phyloP scores from a whole-genome alignment of 2,797 vertebrate genomes.

The Hylomyscus alleni region DNA sequence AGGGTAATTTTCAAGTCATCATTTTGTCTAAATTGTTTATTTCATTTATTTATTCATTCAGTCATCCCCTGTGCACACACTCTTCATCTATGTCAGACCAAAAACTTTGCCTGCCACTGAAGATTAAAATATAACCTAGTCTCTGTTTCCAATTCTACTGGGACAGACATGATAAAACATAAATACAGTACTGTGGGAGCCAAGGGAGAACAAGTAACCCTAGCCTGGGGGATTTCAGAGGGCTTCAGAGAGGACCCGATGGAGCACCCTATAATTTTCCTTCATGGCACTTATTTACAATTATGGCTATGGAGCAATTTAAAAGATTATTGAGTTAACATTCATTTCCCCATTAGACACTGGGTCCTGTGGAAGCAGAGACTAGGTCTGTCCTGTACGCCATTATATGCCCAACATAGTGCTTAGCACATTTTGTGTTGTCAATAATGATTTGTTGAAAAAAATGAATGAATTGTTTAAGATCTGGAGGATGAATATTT shows the following conservation, averaged over 20 bases:
- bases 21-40: conserved; percentile 42
- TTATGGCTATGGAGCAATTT: conserved; percentile 59
- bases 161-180: conserved; percentile 51
- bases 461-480: conserved; percentile 36
- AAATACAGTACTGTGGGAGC: conserved; percentile 1
- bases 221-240: conserved; percentile 28
- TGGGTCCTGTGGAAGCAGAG: neutral
- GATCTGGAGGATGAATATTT: neutral
- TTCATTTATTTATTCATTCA: conserved; percentile 48
- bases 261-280: conserved; percentile 39
- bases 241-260: conserved; percentile 60
- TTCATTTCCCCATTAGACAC: conserved; percentile 9
- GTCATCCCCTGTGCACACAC: neutral
- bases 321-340: conserved; percentile 53
- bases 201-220: neutral
- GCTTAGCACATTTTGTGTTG: neutral
- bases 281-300: conserved; percentile 53
- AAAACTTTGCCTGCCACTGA: conserved; percentile 29
- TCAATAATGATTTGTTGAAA: neutral
- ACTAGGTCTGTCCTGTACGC: neutral
- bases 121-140: conserved; percentile 32
- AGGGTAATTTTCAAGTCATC: conserved; percentile 43
- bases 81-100: neutral
- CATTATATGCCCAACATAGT: neutral
- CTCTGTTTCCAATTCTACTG: conserved; percentile 34